Percentiles rank a stretch among this genome's conserved stretches.
Evolutionary conservation across 2,888 invertebrate species (phyloP).

Genomic region (Phaonia tiefii): DNA sequence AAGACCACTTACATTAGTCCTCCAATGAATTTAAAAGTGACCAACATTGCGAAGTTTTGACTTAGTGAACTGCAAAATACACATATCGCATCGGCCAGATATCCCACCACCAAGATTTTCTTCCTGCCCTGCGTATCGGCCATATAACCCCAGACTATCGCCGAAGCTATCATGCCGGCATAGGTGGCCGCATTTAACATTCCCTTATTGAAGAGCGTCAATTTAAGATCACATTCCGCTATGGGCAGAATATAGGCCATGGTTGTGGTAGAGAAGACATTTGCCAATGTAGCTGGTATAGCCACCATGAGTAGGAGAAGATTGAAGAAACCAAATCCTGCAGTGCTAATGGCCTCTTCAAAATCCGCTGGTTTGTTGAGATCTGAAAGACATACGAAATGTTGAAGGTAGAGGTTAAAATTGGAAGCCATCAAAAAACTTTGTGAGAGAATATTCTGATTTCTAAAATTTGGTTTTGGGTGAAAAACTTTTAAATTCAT

Average conservation of each 20-base stretch:
- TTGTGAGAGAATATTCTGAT: too few relatives aligned
- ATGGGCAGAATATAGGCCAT: conserved; percentile 88
- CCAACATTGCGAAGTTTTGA: conserved; percentile 85
- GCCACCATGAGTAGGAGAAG: conserved; percentile 83
- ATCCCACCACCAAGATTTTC: conserved; percentile 85
- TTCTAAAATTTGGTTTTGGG: too few relatives aligned
- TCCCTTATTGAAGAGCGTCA: conserved; percentile 87
- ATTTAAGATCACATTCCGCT: conserved; percentile 87
- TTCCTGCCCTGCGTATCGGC: conserved; percentile 88
- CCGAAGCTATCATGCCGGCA: conserved; percentile 89
- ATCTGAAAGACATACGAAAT: conserved; percentile 1
- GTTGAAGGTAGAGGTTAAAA: too few relatives aligned
- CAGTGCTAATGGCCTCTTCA: conserved; percentile 86
- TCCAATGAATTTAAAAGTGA: conserved; percentile 87
- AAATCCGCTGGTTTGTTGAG: conserved; percentile 82
- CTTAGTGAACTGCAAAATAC: conserved; percentile 85
- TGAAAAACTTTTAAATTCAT: too few relatives aligned
- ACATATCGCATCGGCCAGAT: conserved; percentile 84
- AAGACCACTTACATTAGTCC: conserved; percentile 89
- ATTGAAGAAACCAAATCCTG: conserved; percentile 88
- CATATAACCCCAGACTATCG: conserved; percentile 89
- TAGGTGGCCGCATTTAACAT: conserved; percentile 87
- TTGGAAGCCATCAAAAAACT: too few relatives aligned
- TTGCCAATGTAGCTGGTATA: conserved; percentile 85
- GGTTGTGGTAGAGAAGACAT: conserved; percentile 87